These are phyloP conservation scores for Chironomus striatipennis DNA, from an alignment of 1,140 invertebrate species.

Conservation along the genomic window DNA sequence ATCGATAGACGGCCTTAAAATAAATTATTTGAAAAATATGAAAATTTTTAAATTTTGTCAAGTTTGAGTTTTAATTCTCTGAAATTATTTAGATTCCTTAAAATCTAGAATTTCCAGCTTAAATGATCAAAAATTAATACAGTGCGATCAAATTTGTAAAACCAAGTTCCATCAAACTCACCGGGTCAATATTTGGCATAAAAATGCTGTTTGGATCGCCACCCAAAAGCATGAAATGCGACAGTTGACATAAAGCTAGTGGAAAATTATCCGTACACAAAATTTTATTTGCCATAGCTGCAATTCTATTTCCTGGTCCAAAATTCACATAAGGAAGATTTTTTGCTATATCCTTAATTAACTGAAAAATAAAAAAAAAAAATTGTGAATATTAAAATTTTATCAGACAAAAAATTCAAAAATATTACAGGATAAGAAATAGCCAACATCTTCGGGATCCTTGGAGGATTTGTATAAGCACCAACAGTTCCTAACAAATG, in stretches of 20 bases:
- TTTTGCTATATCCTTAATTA: not conserved
- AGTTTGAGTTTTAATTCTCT: too few relatives aligned
- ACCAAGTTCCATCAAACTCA: too few relatives aligned
- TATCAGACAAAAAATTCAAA: too few relatives aligned
- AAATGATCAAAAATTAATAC: too few relatives aligned
- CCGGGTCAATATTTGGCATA: not conserved
- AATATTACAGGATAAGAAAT: not conserved
- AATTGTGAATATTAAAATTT: too few relatives aligned
- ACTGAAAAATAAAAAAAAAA: not conserved
- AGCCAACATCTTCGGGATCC: not conserved
- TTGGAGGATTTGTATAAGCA: constrained; percentile 33
- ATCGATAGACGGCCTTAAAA: not conserved
- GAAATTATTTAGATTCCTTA: too few relatives aligned
- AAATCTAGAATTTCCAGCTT: too few relatives aligned
- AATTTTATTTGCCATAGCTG: not conserved
- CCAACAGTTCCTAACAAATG: constrained; percentile 52
- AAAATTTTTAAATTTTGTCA: too few relatives aligned
- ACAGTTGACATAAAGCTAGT: not conserved
- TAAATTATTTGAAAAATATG: too few relatives aligned
- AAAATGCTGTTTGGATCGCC: not conserved
- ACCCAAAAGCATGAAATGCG: not conserved
- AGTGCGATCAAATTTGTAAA: too few relatives aligned
- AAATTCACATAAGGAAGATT: not conserved
- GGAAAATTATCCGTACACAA: not conserved
- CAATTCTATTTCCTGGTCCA: not conserved